Conservation (phyloP, 2,113 vertebrate genomes). For the Lutjanus erythropterus region DNA sequence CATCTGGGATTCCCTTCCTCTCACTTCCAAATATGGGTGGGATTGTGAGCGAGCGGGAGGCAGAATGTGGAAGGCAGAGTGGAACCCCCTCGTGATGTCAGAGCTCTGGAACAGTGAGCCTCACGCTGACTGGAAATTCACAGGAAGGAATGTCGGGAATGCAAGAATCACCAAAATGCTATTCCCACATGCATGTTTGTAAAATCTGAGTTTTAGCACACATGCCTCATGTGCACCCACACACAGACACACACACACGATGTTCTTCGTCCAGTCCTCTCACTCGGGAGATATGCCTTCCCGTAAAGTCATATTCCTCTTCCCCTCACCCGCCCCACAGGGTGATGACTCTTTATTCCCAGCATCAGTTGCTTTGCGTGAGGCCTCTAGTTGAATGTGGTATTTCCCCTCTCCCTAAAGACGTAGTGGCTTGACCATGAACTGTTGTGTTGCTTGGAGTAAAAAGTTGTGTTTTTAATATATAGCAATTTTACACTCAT, state of each 20-base stretch:
- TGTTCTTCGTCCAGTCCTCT: slow-evolving; percentile 41
- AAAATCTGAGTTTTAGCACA: slow-evolving; percentile 46
- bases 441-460: not conserved
- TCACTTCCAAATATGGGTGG: slow-evolving; percentile 85
- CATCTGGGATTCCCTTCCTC: slow-evolving; percentile 86
- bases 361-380: slow-evolving; percentile 73
- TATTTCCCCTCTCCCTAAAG: slow-evolving; percentile 50
- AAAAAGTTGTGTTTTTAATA: not conserved
- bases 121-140: slow-evolving; percentile 79
- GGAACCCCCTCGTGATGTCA: slow-evolving; percentile 82
- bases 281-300: slow-evolving; percentile 71
- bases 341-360: slow-evolving; percentile 77
- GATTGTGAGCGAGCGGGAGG: slow-evolving; percentile 74
- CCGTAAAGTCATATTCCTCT: slow-evolving; percentile 65
- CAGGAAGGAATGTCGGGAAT: slow-evolving; percentile 79
- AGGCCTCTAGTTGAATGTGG: slow-evolving; percentile 56
- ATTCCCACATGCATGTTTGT: slow-evolving; percentile 66
- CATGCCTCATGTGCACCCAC: slow-evolving; percentile 28
- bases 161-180: slow-evolving; percentile 63
- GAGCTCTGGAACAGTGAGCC: slow-evolving; percentile 68
- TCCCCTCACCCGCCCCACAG: slow-evolving; percentile 45
- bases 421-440: slow-evolving; percentile 21
- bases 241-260: not conserved
- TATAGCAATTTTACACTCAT: not conserved
- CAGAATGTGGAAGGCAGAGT: slow-evolving; percentile 73